phyloP scores from a whole-genome alignment of 2,113 vertebrate species.

The Antennarius striatus region DNA sequence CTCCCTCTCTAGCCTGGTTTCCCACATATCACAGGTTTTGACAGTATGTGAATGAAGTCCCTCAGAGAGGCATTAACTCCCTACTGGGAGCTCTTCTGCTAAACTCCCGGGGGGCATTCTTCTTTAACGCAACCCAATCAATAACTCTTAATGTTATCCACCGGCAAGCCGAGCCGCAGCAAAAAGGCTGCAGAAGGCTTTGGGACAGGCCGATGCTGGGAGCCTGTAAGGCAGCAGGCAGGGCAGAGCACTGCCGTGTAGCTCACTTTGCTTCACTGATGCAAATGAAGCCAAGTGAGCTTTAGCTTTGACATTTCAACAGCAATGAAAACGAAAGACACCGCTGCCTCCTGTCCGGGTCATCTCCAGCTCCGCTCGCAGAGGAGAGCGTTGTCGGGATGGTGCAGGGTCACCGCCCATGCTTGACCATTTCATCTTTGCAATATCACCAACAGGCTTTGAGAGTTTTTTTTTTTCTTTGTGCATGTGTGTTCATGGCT shows the following conservation, averaged over 20 bases:
- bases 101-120: conserved; percentile 50
- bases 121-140: conserved; percentile 62
- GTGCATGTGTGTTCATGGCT: neutral
- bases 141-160: conserved; percentile 61
- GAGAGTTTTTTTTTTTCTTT: neutral
- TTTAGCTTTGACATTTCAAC: conserved; percentile 49
- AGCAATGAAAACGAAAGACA: conserved; percentile 14
- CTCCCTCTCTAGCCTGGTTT: conserved; percentile 24
- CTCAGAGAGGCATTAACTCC: conserved; percentile 61
- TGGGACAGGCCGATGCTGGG: neutral
- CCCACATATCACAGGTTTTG: conserved; percentile 59
- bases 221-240: neutral
- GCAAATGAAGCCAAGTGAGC: conserved; percentile 37
- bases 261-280: conserved; percentile 12
- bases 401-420: conserved; percentile 46
- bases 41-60: conserved; percentile 61
- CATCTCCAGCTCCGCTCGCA: neutral
- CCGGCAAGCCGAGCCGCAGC: conserved; percentile 37
- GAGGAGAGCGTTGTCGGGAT: conserved; percentile 15
- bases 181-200: conserved; percentile 21
- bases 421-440: conserved; percentile 49
- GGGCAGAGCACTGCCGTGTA: conserved; percentile 18
- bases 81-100: conserved; percentile 53
- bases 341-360: conserved; percentile 3
- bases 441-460: conserved; percentile 38